A percentile compares a stretch with the other conserved stretches of the same genome.
These are phyloP conservation scores for Orchesella flavescens DNA, from an alignment of 2,888 invertebrate genomes.

Conservation along the genomic window DNA sequence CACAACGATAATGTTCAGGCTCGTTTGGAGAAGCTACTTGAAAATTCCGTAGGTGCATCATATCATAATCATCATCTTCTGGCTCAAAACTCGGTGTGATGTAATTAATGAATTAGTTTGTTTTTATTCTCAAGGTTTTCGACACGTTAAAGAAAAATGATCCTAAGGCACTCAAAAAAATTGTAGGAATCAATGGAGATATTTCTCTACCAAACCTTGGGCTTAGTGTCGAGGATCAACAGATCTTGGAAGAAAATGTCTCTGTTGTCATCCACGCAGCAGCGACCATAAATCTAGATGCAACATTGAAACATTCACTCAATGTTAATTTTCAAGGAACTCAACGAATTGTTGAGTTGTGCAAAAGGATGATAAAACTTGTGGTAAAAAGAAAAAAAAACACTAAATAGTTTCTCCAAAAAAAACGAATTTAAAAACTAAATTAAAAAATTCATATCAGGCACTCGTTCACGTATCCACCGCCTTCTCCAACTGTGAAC, in stretches of 20 bases:
- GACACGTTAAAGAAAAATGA: slow-evolving; percentile 81
- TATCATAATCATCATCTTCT: no score
- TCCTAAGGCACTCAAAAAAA: slow-evolving; percentile 81
- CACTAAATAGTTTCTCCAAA: neutral
- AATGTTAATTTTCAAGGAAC: slow-evolving; percentile 97
- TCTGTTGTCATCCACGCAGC: slow-evolving; percentile 94
- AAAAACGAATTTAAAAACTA: no score
- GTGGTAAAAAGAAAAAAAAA: slow-evolving; percentile 81
- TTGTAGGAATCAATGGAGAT: slow-evolving; percentile 85
- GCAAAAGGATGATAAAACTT: slow-evolving; percentile 90
- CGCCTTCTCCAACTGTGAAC: slow-evolving; percentile 96
- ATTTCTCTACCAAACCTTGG: slow-evolving; percentile 89
- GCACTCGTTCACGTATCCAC: slow-evolving; percentile 95
- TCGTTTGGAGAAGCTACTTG: slow-evolving; percentile 85
- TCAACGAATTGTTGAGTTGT: slow-evolving; percentile 90
- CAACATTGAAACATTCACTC: no score
- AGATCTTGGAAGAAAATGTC: slow-evolving; percentile 81
- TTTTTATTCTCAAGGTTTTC: slow-evolving; percentile 81
- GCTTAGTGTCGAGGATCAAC: slow-evolving; percentile 85
- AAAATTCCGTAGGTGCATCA: slow-evolving; percentile 85
- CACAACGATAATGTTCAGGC: slow-evolving; percentile 85
- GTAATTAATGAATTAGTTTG: no score
- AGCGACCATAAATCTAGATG: no score
- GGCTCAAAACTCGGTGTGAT: no score
- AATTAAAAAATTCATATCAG: slow-evolving; percentile 72